Conservation (phyloP, 2,888 invertebrate species). For the Dasysyrphus tricinctus region DNA sequence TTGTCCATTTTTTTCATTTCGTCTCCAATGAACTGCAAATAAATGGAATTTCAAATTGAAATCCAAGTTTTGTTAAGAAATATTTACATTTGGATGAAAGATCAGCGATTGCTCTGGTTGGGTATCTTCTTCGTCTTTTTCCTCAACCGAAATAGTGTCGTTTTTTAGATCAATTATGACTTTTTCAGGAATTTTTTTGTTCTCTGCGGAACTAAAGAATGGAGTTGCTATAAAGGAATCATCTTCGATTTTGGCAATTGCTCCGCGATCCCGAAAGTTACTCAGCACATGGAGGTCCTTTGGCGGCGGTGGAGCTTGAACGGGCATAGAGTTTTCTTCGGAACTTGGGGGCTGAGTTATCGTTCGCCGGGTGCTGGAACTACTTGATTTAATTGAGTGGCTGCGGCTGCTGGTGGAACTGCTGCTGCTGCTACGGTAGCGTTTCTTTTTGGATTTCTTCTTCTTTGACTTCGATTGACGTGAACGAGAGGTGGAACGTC, state of each 20-base stretch:
- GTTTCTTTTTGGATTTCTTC: slow-evolving; percentile 80
- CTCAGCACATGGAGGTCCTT: slow-evolving; percentile 76
- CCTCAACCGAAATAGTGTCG: slow-evolving; percentile 88
- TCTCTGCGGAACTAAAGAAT: slow-evolving; percentile 84
- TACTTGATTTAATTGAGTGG: slow-evolving; percentile 77
- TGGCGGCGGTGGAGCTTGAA: slow-evolving; percentile 10
- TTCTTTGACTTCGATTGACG: slow-evolving; percentile 77
- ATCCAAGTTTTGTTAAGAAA: neutral
- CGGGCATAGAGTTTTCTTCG: slow-evolving; percentile 77
- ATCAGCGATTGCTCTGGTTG: slow-evolving; percentile 85
- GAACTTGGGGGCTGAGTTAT: slow-evolving; percentile 77
- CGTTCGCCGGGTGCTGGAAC: slow-evolving; percentile 74
- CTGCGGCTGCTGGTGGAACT: slow-evolving; percentile 78
- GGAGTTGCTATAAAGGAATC: slow-evolving; percentile 87
- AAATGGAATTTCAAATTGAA: slow-evolving; percentile 11
- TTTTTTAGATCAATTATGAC: slow-evolving; percentile 90
- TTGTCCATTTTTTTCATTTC: slow-evolving; percentile 88
- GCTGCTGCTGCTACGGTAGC: slow-evolving; percentile 80
- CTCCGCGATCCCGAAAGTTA: slow-evolving; percentile 81
- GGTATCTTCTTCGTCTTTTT: slow-evolving; percentile 82
- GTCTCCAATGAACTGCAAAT: slow-evolving; percentile 87
- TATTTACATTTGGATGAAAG: slow-evolving; percentile 88
- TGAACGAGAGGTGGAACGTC: slow-evolving; percentile 78
- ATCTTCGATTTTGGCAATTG: slow-evolving; percentile 88
- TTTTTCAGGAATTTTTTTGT: slow-evolving; percentile 85